These are phyloP conservation scores for Notodonta ziczac DNA, from an alignment of 2,888 invertebrate species.

Conservation along the genomic window DNA sequence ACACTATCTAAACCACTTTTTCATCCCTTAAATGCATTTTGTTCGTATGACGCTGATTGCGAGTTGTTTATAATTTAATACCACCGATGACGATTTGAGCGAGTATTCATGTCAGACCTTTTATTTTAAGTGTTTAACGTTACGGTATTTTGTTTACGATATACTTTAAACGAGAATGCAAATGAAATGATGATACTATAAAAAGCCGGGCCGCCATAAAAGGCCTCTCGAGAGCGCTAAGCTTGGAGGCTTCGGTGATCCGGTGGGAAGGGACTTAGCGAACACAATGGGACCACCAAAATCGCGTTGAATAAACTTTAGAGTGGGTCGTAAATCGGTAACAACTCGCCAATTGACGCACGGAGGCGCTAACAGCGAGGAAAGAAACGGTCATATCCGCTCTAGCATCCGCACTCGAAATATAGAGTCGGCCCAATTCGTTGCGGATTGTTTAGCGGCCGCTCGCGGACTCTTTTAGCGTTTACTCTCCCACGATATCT, in stretches of 20 bases:
- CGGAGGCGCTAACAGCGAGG: constrained; percentile 78
- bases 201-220: constrained; percentile 68
- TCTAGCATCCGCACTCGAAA: constrained; percentile 81
- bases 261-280: constrained; percentile 62
- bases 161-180: constrained; percentile 62
- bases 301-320: constrained; percentile 76
- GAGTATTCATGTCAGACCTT: constrained; percentile 42
- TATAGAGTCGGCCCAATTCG: constrained; percentile 43
- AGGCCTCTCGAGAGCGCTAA: constrained; percentile 63
- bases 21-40: constrained; percentile 11
- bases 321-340: constrained; percentile 81
- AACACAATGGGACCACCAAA: constrained; percentile 83
- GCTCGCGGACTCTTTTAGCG: constrained; percentile 10
- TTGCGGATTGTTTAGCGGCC: constrained; percentile 34
- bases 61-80: constrained; percentile 18
- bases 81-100: constrained; percentile 35
- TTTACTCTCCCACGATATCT: constrained; percentile 8
- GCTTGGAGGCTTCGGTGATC: constrained; percentile 47
- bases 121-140: constrained; percentile 48
- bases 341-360: constrained; percentile 81
- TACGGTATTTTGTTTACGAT: constrained; percentile 58
- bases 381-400: constrained; percentile 75
- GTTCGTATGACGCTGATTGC: constrained; percentile 16
- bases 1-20: constrained; percentile 38
- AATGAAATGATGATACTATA: constrained; percentile 72